Conservation (phyloP, 2,797 vertebrate genomes). For the Poecilia picta region DNA sequence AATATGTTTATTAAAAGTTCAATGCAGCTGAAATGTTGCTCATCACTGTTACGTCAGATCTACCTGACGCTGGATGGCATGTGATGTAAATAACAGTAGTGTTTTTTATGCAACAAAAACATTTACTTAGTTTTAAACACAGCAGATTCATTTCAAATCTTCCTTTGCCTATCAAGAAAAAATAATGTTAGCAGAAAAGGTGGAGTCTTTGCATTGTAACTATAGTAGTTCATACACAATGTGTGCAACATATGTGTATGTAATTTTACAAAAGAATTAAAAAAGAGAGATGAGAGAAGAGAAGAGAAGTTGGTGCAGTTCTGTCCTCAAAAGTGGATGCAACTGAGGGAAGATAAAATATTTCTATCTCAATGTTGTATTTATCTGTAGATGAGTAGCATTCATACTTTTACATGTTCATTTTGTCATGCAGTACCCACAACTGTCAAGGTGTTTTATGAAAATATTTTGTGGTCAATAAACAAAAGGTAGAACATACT, state of each 20-base stretch:
- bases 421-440: neutral
- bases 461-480: neutral
- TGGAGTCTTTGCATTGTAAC: too few relatives aligned
- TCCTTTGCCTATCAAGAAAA: too few relatives aligned
- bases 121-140: too few relatives aligned
- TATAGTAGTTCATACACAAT: too few relatives aligned
- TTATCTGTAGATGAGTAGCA: neutral
- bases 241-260: neutral
- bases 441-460: neutral
- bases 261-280: neutral
- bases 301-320: neutral
- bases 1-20: neutral
- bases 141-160: too few relatives aligned
- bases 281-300: too few relatives aligned
- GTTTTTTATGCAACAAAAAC: too few relatives aligned
- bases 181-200: too few relatives aligned
- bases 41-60: too few relatives aligned
- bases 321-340: neutral
- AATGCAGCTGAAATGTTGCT: too few relatives aligned
- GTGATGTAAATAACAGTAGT: too few relatives aligned
- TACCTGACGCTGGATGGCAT: too few relatives aligned
- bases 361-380: neutral
- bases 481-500: neutral
- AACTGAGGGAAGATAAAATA: neutral
- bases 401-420: neutral